phyloP scores from a whole-genome alignment of 2,888 invertebrate genomes.

The Agrotis puta region DNA sequence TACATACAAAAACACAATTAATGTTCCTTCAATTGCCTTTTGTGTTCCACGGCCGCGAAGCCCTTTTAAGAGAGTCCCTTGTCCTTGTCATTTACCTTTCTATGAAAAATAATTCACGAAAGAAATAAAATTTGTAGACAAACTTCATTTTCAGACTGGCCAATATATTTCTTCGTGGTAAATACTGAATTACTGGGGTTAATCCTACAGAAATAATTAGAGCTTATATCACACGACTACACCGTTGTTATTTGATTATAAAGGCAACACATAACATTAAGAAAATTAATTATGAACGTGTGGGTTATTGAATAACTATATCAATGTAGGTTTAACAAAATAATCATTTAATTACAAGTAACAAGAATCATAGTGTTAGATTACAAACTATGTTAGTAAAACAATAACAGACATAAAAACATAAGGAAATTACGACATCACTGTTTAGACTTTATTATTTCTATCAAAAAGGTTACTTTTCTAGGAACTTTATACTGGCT shows the following conservation, averaged over 20 bases:
- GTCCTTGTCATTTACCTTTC: background rate
- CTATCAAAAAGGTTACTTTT: background rate
- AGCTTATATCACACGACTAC: constrained; percentile 24
- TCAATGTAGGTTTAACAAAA: constrained; percentile 2
- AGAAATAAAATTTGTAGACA: constrained; percentile 3
- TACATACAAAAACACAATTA: too few relatives aligned
- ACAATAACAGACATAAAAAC: too few relatives aligned
- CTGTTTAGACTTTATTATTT: background rate
- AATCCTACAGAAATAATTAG: constrained; percentile 11
- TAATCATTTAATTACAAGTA: too few relatives aligned
- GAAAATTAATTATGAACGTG: constrained; percentile 3
- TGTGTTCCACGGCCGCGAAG: too few relatives aligned
- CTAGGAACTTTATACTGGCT: background rate
- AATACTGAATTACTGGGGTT: constrained; percentile 17
- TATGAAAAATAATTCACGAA: background rate
- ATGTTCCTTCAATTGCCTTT: too few relatives aligned
- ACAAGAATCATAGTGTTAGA: too few relatives aligned
- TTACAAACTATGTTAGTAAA: too few relatives aligned
- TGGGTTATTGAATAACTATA: background rate
- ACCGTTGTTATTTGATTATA: constrained; percentile 32
- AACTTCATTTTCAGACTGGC: constrained; percentile 23
- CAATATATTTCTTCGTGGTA: constrained; percentile 26
- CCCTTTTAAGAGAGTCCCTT: too few relatives aligned
- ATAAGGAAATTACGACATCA: too few relatives aligned
- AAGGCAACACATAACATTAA: background rate